Evolutionary conservation across 2,797 vertebrate genomes (phyloP), one percentile per base, ranked within the genome.

Genomic region (Geotrypetes seraphini): DNA sequence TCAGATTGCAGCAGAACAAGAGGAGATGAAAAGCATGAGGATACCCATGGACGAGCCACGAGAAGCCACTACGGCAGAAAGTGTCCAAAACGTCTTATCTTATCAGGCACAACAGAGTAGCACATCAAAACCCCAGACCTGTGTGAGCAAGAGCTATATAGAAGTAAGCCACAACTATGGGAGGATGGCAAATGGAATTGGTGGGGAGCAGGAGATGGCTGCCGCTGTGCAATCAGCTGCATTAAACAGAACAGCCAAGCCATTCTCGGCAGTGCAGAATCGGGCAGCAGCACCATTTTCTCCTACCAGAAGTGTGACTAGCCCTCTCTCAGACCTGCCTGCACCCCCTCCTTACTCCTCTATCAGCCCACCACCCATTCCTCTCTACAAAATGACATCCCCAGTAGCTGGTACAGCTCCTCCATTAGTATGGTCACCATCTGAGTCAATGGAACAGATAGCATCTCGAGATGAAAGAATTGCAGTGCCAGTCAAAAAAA

Each of bases 381-480:
- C 52, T 19, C 84, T 77, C 37, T 85, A 87, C 43, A 85, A 79
- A 45, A 84, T 87, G 4, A 50, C 53, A 4, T 58, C 60, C 33
- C 69, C 81, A 0, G 19, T 21, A 7, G 36, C 68, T 11, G 54
- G 42, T 52, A 67, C 57, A 11, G 29, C 50, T 12, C 66, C 48
- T 21, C 41, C 74, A 2, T 60, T 79, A 1, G 39, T 79, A 1
- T 96, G 91, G 93, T 77, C 85, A 36, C 85, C 71, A 31, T 34
- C 52, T 0, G 81, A 84, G 26, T 70, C 87, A 35, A 78, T 83
- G 1, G 96, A 99, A 54, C 83, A 84, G 47, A 93, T 99, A 36
- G 93, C 96, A 1, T 96, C 96, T 31, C 81, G 96, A 13, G 95
- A 99, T 31, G 94, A 99, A 47, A 83, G 96, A 39, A 97, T 99